Base-by-base conservation (phyloP, 2,888 invertebrate genomes). In the Steinernema carpocapsae region DNA sequence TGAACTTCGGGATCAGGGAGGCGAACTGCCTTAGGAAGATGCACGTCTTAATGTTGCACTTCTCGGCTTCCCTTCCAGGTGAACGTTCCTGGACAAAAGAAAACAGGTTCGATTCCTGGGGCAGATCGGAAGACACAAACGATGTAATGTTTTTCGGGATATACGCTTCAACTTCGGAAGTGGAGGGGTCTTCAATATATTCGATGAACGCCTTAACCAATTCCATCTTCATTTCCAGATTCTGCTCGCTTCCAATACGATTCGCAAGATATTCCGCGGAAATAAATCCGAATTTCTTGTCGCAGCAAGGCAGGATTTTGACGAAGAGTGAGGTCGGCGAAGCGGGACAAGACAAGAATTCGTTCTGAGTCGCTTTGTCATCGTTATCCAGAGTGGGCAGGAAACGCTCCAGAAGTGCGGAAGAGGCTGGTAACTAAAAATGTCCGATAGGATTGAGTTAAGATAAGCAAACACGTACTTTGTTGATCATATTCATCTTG, bases 231-330 rank as follows among this genome's bases (percentile, higher is more conserved):
- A 64, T 32, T 10, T 64, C 64, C 17, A 6, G 3, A 17, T 64
- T 64, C 12, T 64, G 32, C 29, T 64, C 64, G 19, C 64, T 29
- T 32, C 32, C 64, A 1, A 64, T 64, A 3, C 64, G 29, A 37
- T 64, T 1, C 1, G 32, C 32, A 17, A 32, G 32, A 1, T 64
- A 10, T 26, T 37, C 29, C 17, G 64, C 4, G 1, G 64, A 6
- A 1, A 64, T 6, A 32, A 32, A 17, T 1, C 26, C 37, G n/a
- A 17, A 26, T 26, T 64, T 64, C 12, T 32, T 64, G 10, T 29
- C 26, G 17, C 26, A 64, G 32, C 7, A 64, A 14, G 64, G 64
- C 2, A 64, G 32, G 17, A 64, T 10, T 32, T 64, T 64, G 12
- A 64, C 32, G 32, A 32, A 2, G 1, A 64, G 32, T 1, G 17